Conservation (phyloP, 2,888 invertebrate genomes). For the Anthophora plumipes region DNA sequence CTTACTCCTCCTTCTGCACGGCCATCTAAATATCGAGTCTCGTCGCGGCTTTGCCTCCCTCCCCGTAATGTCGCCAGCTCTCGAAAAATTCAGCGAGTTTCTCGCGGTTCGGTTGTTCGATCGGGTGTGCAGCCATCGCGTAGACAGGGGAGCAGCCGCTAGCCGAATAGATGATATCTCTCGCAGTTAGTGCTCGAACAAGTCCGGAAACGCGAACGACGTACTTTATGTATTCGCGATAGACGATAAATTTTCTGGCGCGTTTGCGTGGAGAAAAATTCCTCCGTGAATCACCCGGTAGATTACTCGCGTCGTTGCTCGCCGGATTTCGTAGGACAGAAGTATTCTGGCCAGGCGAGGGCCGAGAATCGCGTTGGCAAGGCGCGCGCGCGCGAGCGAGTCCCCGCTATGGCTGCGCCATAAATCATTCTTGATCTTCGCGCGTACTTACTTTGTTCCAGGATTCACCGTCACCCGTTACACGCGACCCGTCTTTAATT, state of each 20-base stretch:
- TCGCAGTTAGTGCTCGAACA: conserved; percentile 34
- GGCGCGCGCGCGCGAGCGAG: conserved; percentile 40
- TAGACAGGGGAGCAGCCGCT: background rate
- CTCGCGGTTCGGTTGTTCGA: background rate
- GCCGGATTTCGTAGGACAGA: conserved; percentile 68
- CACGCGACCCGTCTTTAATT: conserved; percentile 10
- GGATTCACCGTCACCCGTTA: conserved; percentile 21
- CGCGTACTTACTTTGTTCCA: conserved; percentile 37
- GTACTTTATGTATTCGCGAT: conserved; percentile 55
- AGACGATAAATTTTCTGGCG: conserved; percentile 60
- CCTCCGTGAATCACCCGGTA: conserved; percentile 68
- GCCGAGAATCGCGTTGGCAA: conserved; percentile 45
- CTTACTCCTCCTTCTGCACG: conserved; percentile 27
- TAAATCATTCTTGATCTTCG: conserved; percentile 63
- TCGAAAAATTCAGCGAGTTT: conserved; percentile 14
- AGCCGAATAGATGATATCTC: conserved; percentile 28
- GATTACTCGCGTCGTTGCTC: conserved; percentile 67
- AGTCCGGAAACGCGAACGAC: conserved; percentile 46
- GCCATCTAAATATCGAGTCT: conserved; percentile 32
- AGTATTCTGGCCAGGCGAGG: conserved; percentile 57
- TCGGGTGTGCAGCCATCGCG: background rate
- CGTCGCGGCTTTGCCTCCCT: conserved; percentile 1
- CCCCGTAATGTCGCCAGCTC: conserved; percentile 17
- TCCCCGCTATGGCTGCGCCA: conserved; percentile 28
- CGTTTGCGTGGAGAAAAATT: conserved; percentile 59